Base-by-base conservation (phyloP, 2,888 invertebrate species). In the Amiota minor region DNA sequence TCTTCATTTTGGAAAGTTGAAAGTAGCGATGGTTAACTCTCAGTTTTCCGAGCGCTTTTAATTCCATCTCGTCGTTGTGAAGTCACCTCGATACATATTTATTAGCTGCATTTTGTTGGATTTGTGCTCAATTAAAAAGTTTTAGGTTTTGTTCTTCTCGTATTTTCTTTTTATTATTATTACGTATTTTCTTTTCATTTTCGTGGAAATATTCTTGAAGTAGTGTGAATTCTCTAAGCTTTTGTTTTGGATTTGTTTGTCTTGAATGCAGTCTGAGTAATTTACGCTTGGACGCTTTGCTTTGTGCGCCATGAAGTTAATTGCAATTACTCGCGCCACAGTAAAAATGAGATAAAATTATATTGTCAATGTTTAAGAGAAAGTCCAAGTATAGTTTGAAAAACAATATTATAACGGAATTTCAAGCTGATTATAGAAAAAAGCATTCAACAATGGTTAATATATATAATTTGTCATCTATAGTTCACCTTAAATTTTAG, bases 101-200 rank as follows among this genome's bases (percentile, higher is more conserved):
- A 83, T 83, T 84, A 83, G 83, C 85, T 84, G 83, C 83, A 85
- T 83, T 83, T 70, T 82, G 83, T 85, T 83, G 83, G 84, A 84
- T 82, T 83, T 85, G 84, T 78, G 85, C 83, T 84, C 83, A 83
- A 83, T 83, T 83, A 83, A 85, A 83, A 83, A 84, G 78, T 83
- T 85, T 83, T 80, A 76, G 83, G 81, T 80, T 35, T 35, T 35
- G 6, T 35, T 35, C 6, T 35, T 8, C 35, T 8, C 23, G 23
- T 35, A 35, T 35, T 35, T 35, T 6, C 35, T 35, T 35, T n/a
- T n/a, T n/a, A n/a, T n/a, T 6, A 35, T 35, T 35, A 35, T 35
- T 23, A 23, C 1, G 6, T 35, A 6, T 8, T 35, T 35, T 80
- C 83, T 85, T 85, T n/a, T n/a, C n/a, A 82, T 81, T 81, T 82